phyloP scores from a whole-genome alignment of 2,797 vertebrate species.

The Coluber constrictor region DNA sequence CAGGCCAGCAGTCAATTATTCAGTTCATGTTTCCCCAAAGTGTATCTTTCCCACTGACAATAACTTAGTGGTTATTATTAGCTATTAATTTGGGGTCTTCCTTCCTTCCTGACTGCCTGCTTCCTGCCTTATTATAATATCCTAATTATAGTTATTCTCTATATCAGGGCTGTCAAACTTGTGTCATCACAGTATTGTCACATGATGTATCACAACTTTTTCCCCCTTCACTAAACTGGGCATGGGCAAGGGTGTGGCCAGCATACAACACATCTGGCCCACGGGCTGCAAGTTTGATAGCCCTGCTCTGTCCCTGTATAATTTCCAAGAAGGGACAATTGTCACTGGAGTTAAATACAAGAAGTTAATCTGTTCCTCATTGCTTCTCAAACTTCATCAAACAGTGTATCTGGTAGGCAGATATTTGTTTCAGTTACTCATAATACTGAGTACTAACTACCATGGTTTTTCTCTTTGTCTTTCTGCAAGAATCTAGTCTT shows the following conservation, averaged over 20 bases:
- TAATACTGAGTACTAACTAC: background rate
- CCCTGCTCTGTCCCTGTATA: background rate
- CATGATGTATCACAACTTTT: too few relatives aligned
- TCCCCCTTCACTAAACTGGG: too few relatives aligned
- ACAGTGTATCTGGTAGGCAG: background rate
- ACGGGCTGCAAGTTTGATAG: too few relatives aligned
- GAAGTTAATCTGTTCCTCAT: background rate
- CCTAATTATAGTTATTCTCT: background rate
- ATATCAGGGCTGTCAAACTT: too few relatives aligned
- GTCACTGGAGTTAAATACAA: background rate
- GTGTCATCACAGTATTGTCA: too few relatives aligned
- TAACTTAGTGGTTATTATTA: background rate
- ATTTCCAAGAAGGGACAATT: background rate
- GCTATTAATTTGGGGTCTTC: background rate
- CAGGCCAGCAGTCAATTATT: background rate
- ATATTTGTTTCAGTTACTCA: background rate
- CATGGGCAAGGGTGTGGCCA: too few relatives aligned
- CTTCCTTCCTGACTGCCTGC: background rate
- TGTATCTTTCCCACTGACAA: background rate
- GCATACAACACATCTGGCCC: too few relatives aligned
- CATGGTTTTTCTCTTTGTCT: background rate
- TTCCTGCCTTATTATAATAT: too few relatives aligned
- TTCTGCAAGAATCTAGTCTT: background rate
- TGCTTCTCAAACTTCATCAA: background rate
- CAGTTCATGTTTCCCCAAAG: background rate